Evolutionary conservation across 2,888 invertebrate genomes (phyloP).

Genomic region (Ganaspis brasiliensis): DNA sequence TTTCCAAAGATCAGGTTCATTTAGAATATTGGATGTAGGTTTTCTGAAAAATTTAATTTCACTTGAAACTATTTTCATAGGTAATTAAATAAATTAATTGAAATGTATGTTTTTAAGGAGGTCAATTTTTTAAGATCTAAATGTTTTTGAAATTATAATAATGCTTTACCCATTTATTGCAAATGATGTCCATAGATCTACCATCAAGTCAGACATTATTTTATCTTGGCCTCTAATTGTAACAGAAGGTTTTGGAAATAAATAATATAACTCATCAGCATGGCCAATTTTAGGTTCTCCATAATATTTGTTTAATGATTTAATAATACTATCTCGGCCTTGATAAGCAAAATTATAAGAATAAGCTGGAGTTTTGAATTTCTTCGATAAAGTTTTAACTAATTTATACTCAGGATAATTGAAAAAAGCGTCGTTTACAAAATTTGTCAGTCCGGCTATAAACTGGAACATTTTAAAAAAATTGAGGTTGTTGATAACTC

Average conservation of each 20-base stretch:
- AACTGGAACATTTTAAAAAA: background rate
- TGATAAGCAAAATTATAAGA: slow-evolving; percentile 13
- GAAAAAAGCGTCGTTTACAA: slow-evolving; percentile 16
- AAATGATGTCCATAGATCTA: slow-evolving; percentile 34
- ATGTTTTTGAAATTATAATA: too few relatives aligned
- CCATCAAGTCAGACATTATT: background rate
- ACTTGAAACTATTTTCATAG: too few relatives aligned
- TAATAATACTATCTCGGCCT: background rate
- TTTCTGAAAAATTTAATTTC: background rate
- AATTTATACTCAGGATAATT: background rate
- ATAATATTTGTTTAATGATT: background rate
- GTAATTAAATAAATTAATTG: too few relatives aligned
- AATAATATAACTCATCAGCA: slow-evolving; percentile 22
- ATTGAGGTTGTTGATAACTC: too few relatives aligned
- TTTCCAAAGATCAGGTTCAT: background rate
- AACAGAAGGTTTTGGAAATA: background rate
- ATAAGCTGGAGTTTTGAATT: slow-evolving; percentile 5
- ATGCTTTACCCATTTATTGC: slow-evolving; percentile 14
- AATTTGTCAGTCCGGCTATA: background rate
- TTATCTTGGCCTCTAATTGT: background rate
- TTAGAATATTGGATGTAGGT: background rate
- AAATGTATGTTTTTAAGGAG: too few relatives aligned
- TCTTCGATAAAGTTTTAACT: background rate
- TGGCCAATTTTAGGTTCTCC: slow-evolving; percentile 17
- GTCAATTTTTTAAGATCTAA: too few relatives aligned